A percentile compares a stretch with the other conserved stretches of the same genome.
phyloP scores from a whole-genome alignment of 2,797 vertebrate species.

The Glyptemys insculpta region DNA sequence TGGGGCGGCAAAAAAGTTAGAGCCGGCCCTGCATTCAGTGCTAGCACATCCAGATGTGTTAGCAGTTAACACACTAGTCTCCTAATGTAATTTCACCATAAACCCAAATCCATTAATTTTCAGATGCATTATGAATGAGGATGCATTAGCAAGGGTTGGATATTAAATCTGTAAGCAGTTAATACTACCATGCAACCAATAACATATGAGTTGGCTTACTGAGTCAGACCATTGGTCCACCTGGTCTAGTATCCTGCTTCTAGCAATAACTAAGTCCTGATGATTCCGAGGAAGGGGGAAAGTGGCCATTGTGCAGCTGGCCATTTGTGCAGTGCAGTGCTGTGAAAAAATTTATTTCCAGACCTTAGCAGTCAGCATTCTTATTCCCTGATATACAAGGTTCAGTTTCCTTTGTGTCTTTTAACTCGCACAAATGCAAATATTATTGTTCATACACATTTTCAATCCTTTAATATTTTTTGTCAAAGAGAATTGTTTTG shows the following conservation, averaged over 20 bases:
- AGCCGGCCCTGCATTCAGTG: background rate
- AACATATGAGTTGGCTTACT: background rate
- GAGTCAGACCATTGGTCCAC: background rate
- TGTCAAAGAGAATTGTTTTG: background rate
- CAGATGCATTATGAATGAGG: constrained; percentile 39
- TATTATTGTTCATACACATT: background rate
- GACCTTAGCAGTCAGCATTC: background rate
- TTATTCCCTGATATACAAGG: background rate
- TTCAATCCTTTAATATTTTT: background rate
- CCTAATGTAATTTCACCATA: background rate
- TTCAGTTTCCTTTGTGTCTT: background rate
- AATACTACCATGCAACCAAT: background rate
- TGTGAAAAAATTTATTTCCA: background rate
- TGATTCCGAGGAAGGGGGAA: background rate
- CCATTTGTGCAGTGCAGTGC: background rate
- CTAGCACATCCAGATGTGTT: constrained; percentile 46
- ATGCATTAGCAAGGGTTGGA: background rate
- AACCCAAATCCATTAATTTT: constrained; percentile 34
- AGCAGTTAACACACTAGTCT: background rate
- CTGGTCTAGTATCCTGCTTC: background rate
- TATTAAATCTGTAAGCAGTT: constrained; percentile 5
- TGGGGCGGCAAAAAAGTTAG: too few relatives aligned
- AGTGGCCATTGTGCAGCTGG: background rate
- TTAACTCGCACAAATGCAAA: background rate
- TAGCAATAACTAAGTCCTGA: background rate